Evolutionary conservation across 2,888 invertebrate genomes (phyloP), one percentile per base, ranked within the genome.

Genomic region (Lagria hirta): DNA sequence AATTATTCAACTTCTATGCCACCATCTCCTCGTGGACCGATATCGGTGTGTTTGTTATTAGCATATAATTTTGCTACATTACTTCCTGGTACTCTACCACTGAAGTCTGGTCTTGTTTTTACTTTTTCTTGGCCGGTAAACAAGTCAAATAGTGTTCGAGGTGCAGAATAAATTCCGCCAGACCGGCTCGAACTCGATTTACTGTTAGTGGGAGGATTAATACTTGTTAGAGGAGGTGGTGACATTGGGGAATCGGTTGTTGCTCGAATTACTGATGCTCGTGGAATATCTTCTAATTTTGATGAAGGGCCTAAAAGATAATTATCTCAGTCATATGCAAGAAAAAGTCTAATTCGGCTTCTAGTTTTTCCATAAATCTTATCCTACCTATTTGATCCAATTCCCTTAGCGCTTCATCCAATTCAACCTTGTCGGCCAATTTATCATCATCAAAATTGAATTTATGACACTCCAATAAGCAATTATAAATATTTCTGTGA

Each of bases 231-330:
- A 2, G 84, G 82, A 1, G 86, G 86, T 0, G 90, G 90, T 0
- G 91, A 91, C 69, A 90, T 80, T 0, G 90, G 90, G 0, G 90
- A 90, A 67, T 91, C 91, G 0, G 89, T 88, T 0, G 88, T 88
- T 1, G 89, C 86, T 32, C 89, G 73, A 44, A 84, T 80, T 1
- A 83, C 78, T 4, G 79, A 73, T 1, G 75, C 71, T 22, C 73
- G 65, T 26, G 65, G 64, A 17, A 55, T 27, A 11, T 66, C 64
- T 28, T 52, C 45, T n/a, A 61, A 63, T 1, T 37, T 32, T 48
- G 61, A 62, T n/a, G 51, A 51, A 4, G 60, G 58, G 26, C 61
- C 63, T 62, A 20, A 26, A 49, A 47, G 11, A 34, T 6, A 18
- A 18, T 4, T 18, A 18, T 18, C 20, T 18, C 4, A n/a, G n/a